Evolutionary conservation across 2,797 vertebrate genomes (phyloP).

Genomic region (Aythya fuligula): DNA sequence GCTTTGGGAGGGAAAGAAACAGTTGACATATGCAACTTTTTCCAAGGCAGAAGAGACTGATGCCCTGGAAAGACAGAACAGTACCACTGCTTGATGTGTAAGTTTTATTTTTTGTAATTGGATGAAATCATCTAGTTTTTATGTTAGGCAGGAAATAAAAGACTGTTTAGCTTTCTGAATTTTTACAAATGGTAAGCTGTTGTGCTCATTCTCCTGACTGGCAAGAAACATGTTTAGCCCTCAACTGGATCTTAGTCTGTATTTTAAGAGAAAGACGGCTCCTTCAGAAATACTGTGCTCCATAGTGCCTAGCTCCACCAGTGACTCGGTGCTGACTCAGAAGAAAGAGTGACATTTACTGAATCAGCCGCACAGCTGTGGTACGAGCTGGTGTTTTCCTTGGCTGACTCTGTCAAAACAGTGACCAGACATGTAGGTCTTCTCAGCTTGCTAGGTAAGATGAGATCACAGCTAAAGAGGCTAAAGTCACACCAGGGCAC

Average conservation of each 20-base stretch:
- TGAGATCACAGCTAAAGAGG: neutral
- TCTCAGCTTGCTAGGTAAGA: neutral
- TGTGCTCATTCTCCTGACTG: neutral
- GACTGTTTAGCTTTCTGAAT: neutral
- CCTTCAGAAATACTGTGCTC: neutral
- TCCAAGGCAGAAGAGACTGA: neutral
- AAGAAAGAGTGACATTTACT: neutral
- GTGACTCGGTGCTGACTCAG: conserved; percentile 44
- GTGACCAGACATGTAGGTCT: neutral
- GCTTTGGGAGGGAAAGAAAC: neutral
- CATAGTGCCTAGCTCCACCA: neutral
- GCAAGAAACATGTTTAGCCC: neutral
- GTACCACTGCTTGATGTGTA: neutral
- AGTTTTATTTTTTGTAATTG: neutral
- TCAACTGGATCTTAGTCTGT: neutral
- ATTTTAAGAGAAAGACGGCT: neutral
- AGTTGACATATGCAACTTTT: neutral
- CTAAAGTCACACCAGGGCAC: neutral
- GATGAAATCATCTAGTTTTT: neutral
- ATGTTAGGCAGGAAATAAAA: neutral
- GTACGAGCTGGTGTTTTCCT: neutral
- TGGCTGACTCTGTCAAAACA: neutral
- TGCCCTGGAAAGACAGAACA: neutral
- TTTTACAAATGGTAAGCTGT: accelerated
- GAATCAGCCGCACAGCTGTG: neutral